phyloP scores from a whole-genome alignment of 2,113 vertebrate genomes.

The Equus przewalskii region DNA sequence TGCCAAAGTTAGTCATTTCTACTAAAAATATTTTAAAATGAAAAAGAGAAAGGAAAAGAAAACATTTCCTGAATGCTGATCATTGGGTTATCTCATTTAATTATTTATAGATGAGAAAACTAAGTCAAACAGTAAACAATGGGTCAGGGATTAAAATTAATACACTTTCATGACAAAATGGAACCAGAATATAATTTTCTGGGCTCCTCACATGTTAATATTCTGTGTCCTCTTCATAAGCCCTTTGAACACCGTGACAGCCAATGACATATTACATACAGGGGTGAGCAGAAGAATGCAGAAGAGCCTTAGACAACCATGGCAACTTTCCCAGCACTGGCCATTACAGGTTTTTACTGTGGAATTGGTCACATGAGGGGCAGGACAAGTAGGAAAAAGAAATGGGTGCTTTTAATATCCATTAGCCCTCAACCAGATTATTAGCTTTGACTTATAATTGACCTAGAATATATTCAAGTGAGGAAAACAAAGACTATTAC shows the following conservation, averaged over 20 bases:
- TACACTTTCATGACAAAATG: neutral
- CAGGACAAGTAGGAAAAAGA: neutral
- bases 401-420: neutral
- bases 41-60: neutral
- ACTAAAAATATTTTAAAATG: conserved; percentile 40
- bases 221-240: neutral
- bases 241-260: neutral
- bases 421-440: neutral
- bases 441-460: neutral
- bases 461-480: neutral
- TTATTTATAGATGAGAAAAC: neutral
- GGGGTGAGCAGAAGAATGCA: neutral
- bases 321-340: neutral
- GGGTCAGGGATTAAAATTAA: neutral
- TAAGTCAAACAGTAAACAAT: neutral
- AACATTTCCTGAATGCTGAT: neutral
- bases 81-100: neutral
- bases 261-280: neutral
- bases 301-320: neutral
- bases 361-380: neutral
- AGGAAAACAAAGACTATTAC: neutral
- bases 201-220: neutral
- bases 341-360: neutral
- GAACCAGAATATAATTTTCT: neutral
- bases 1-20: neutral